A percentile compares a stretch with the other conserved stretches of the same genome.
phyloP scores from a whole-genome alignment of 2,888 invertebrate genomes.

The Atrina japonica region DNA sequence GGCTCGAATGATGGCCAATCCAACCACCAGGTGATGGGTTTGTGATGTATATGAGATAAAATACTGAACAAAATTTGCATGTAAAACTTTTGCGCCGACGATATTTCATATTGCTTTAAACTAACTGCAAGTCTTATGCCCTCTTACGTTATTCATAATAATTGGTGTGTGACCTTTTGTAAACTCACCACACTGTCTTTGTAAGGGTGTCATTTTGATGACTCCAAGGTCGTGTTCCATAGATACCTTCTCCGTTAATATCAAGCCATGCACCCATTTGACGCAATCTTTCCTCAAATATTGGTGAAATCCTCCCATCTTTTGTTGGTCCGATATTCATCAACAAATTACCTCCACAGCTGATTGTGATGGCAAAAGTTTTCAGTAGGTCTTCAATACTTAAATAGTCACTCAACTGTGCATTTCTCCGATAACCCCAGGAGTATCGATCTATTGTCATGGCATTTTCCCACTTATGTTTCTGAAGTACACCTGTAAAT shows the following conservation, averaged over 20 bases:
- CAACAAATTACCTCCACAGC: slow-evolving; percentile 86
- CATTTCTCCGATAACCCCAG: slow-evolving; percentile 81
- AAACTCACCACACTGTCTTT: slow-evolving; percentile 86
- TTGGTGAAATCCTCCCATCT: slow-evolving; percentile 91
- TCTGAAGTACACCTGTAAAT: slow-evolving; percentile 58
- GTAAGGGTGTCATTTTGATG: slow-evolving; percentile 88
- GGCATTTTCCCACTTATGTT: slow-evolving; percentile 97
- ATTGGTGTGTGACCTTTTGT: too few relatives aligned
- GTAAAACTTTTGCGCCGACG: too few relatives aligned
- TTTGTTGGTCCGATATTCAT: slow-evolving; percentile 94
- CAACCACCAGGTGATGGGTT: too few relatives aligned
- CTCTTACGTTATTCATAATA: too few relatives aligned
- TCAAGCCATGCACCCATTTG: slow-evolving; percentile 91
- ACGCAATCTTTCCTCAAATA: slow-evolving; percentile 91
- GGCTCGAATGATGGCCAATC: too few relatives aligned
- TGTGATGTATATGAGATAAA: too few relatives aligned
- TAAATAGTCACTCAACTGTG: slow-evolving; percentile 68
- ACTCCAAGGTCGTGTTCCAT: slow-evolving; percentile 88
- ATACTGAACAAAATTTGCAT: too few relatives aligned
- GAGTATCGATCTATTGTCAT: slow-evolving; percentile 93
- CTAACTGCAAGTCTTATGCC: too few relatives aligned
- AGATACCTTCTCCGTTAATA: slow-evolving; percentile 93
- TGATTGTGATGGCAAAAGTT: slow-evolving; percentile 74
- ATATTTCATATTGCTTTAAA: too few relatives aligned
- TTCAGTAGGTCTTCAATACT: slow-evolving; percentile 83